Conservation (phyloP, 2,113 vertebrate genomes). For the Pteruthius melanotis region DNA sequence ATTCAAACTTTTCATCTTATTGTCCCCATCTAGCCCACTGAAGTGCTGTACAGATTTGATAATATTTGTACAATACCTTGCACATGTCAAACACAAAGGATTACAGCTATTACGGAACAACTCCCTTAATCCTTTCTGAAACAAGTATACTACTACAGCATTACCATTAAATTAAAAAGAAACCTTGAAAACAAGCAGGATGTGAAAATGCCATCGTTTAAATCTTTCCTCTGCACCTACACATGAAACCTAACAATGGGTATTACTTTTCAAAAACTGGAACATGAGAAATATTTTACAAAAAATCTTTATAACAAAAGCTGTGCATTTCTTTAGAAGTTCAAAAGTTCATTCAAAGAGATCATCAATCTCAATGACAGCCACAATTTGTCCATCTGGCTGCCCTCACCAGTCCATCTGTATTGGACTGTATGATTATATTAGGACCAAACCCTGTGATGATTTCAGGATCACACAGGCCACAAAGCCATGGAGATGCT, state of each 20-base stretch:
- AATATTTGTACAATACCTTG: slow-evolving; percentile 23
- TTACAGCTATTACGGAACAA: slow-evolving; percentile 7
- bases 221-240: not conserved
- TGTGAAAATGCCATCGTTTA: not conserved
- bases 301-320: not conserved
- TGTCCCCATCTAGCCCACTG: not conserved
- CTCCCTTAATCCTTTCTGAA: slow-evolving; percentile 26
- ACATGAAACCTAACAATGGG: not conserved
- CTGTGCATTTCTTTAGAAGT: not conserved
- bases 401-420: not conserved
- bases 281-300: not conserved
- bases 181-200: not conserved
- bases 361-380: not conserved
- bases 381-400: not conserved
- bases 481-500: not conserved
- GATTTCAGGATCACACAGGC: not conserved
- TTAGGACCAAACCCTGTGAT: not conserved
- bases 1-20: slow-evolving; percentile 2
- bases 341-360: not conserved
- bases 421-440: not conserved
- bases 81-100: not conserved
- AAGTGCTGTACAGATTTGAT: not conserved
- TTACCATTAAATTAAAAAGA: not conserved
- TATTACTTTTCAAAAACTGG: not conserved
- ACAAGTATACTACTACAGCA: not conserved